A percentile compares a stretch with the other conserved stretches of the same genome.
These are phyloP conservation scores for Perizoma affinitatum DNA, from an alignment of 2,888 invertebrate genomes.

Conservation along the genomic window DNA sequence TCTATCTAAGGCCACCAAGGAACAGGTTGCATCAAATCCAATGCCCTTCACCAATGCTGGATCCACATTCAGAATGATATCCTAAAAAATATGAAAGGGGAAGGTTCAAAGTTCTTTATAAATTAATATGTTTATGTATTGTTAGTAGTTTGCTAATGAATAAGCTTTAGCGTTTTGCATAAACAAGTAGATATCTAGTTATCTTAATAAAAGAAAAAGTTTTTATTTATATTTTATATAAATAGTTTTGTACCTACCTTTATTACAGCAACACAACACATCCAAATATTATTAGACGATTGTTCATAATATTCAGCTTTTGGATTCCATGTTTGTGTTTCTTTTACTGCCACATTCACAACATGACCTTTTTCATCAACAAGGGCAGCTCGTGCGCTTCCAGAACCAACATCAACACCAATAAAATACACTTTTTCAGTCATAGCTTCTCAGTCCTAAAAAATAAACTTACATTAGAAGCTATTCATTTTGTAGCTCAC, in stretches of 20 bases:
- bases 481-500: no score
- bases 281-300: conserved; percentile 95
- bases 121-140: no score
- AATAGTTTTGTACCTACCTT: conserved; percentile 73
- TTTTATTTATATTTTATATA: no score
- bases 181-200: no score
- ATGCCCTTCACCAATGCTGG: conserved; percentile 89
- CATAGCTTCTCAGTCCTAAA: conserved; percentile 42
- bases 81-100: conserved; percentile 68
- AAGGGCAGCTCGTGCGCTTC: conserved; percentile 94
- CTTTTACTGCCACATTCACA: conserved; percentile 84
- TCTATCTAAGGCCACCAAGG: conserved; percentile 91
- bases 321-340: conserved; percentile 91
- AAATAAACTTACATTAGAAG: background rate
- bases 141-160: no score
- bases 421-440: conserved; percentile 84
- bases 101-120: no score
- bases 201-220: no score
- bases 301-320: conserved; percentile 93
- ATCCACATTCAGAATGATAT: conserved; percentile 81
- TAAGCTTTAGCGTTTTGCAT: no score
- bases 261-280: conserved; percentile 88
- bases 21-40: conserved; percentile 98
- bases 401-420: conserved; percentile 97
- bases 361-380: conserved; percentile 88